A percentile compares a stretch with the other conserved stretches of the same genome.
Evolutionary conservation across 1,140 invertebrate genomes (phyloP).

Genomic region (Drosophila simulans): DNA sequence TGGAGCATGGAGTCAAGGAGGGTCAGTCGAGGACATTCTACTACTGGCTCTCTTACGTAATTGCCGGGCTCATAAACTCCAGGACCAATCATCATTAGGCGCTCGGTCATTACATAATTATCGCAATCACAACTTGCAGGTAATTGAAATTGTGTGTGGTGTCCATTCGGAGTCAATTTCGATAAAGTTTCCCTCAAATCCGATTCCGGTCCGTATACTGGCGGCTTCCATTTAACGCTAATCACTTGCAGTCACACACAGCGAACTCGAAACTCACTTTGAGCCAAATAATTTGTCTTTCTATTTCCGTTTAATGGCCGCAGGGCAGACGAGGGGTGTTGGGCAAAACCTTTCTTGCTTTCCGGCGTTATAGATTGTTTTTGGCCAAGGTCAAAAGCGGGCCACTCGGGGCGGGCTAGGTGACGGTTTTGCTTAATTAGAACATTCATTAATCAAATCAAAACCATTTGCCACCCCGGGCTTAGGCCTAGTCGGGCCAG

Average conservation of each 20-base stretch:
- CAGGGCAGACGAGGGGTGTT: background rate
- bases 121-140: conserved; percentile 71
- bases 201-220: conserved; percentile 33
- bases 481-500: conserved; percentile 43
- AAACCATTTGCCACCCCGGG: conserved; percentile 83
- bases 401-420: conserved; percentile 64
- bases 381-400: conserved; percentile 75
- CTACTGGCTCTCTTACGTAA: conserved; percentile 43
- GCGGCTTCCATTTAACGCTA: conserved; percentile 77
- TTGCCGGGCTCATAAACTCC: conserved; percentile 72
- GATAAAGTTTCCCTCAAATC: conserved; percentile 67
- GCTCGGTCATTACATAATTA: conserved; percentile 77
- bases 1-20: conserved; percentile 17
- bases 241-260: conserved; percentile 79
- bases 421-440: conserved; percentile 84
- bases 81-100: conserved; percentile 74
- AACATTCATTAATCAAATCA: conserved; percentile 84
- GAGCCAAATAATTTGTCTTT: conserved; percentile 79
- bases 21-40: conserved; percentile 19
- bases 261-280: conserved; percentile 49
- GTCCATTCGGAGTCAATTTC: conserved; percentile 80
- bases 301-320: conserved; percentile 49
- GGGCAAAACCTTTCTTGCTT: conserved; percentile 22
- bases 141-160: conserved; percentile 75
- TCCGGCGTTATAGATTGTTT: conserved; percentile 50